Evolutionary conservation across 2,113 vertebrate species (phyloP).

Genomic region (Cyprinodon brontotheroides): DNA sequence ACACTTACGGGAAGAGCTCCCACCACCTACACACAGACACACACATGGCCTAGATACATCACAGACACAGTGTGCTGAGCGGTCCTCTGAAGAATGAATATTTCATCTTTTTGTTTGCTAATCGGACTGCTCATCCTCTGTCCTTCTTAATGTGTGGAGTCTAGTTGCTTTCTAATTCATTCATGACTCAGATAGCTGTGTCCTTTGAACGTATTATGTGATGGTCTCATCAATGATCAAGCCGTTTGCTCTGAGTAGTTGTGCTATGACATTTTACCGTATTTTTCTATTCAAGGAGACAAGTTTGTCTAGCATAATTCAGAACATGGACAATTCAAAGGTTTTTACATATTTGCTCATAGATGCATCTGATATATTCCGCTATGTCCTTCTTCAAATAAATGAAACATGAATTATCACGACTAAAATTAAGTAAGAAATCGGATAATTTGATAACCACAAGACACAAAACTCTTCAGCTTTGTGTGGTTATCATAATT

Average conservation of each 20-base stretch:
- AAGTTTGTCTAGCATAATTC: too few species aligned
- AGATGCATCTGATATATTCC: too few species aligned
- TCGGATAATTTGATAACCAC: background rate
- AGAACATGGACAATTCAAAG: too few species aligned
- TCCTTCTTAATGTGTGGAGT: background rate
- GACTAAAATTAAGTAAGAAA: too few species aligned
- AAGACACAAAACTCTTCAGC: background rate
- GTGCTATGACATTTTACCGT: background rate
- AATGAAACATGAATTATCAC: background rate
- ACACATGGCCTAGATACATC: background rate
- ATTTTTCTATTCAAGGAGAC: background rate
- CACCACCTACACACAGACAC: constrained; percentile 6
- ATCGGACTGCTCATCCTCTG: constrained; percentile 28
- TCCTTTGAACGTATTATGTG: constrained; percentile 9
- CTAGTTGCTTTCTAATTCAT: background rate
- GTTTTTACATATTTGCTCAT: too few species aligned
- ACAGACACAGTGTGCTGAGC: background rate
- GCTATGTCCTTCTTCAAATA: background rate
- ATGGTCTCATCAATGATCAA: constrained; percentile 3
- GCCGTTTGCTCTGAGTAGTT: constrained; percentile 19
- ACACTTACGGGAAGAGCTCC: constrained; percentile 3
- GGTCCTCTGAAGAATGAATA: constrained; percentile 14
- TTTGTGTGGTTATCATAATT: background rate
- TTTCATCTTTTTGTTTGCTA: constrained; percentile 28
- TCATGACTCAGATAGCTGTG: constrained; percentile 32